These are phyloP conservation scores for Chrysotoxum bicinctum DNA, from an alignment of 2,888 invertebrate species.

Conservation along the genomic window DNA sequence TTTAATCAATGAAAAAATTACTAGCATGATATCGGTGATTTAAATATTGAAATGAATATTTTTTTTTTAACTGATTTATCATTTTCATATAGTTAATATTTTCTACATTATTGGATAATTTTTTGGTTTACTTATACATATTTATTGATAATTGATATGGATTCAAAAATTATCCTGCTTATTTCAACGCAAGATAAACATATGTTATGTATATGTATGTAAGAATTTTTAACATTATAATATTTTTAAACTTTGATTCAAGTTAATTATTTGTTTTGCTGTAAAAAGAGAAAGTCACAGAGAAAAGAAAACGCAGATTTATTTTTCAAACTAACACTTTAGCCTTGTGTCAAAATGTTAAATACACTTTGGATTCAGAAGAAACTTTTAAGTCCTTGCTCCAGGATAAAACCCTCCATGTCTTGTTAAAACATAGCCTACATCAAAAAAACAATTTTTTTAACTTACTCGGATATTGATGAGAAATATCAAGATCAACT, in stretches of 20 bases:
- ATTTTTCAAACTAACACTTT: neutral
- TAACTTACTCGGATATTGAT: too few species aligned
- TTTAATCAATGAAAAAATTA: neutral
- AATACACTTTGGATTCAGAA: too few species aligned
- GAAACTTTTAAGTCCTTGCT: too few species aligned
- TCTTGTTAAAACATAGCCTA: too few species aligned
- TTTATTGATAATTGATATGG: conserved; percentile 68
- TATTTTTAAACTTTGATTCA: conserved; percentile 4
- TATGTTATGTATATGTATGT: conserved; percentile 36
- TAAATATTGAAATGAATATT: conserved; percentile 22
- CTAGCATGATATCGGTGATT: neutral
- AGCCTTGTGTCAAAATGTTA: neutral
- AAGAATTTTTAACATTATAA: neutral
- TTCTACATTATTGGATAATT: conserved; percentile 28
- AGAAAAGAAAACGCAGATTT: conserved; percentile 11
- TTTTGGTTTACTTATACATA: conserved; percentile 21
- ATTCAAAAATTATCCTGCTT: conserved; percentile 65
- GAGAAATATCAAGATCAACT: too few species aligned
- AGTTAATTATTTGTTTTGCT: neutral
- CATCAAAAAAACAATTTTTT: too few species aligned
- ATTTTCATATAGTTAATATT: conserved; percentile 24
- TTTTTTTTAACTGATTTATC: neutral
- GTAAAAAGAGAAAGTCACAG: conserved; percentile 39
- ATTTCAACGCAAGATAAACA: conserved; percentile 57
- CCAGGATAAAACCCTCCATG: too few species aligned